Conservation (phyloP, 1,140 invertebrate genomes). For the Temnothorax nylanderi region DNA sequence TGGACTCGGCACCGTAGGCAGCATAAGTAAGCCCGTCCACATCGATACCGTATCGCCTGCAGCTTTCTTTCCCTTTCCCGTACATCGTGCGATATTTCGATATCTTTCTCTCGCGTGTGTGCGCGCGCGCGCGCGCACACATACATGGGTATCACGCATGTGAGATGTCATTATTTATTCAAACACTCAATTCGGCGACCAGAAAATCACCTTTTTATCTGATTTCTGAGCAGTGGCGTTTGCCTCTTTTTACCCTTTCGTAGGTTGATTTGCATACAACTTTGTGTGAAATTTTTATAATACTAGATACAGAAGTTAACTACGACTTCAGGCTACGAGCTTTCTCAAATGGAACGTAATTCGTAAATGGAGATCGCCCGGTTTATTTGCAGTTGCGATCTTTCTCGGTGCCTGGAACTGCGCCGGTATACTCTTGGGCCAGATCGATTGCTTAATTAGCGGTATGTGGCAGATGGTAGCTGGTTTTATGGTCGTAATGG, state of each 20-base stretch:
- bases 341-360: neutral
- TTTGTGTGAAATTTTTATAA: neutral
- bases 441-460: conserved; percentile 90
- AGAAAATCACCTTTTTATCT: neutral
- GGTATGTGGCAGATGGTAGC: conserved; percentile 96
- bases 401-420: conserved; percentile 94
- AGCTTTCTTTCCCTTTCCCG: neutral
- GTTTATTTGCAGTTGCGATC: conserved; percentile 91
- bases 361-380: neutral
- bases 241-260: neutral
- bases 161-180: neutral
- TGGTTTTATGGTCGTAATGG: conserved; percentile 93
- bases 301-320: neutral
- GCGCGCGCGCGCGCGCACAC: neutral
- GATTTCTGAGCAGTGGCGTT: neutral
- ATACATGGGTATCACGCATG: too few species aligned
- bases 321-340: neutral
- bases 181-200: neutral
- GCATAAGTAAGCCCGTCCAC: conserved; percentile 89
- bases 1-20: conserved; percentile 93
- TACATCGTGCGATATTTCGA: neutral
- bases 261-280: neutral
- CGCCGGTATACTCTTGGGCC: conserved; percentile 88
- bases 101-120: neutral
- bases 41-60: neutral